Percentiles rank a stretch among this genome's conserved stretches.
These are phyloP conservation scores for Leptodactylus fallax DNA, from an alignment of 2,797 vertebrate species.

Conservation along the genomic window DNA sequence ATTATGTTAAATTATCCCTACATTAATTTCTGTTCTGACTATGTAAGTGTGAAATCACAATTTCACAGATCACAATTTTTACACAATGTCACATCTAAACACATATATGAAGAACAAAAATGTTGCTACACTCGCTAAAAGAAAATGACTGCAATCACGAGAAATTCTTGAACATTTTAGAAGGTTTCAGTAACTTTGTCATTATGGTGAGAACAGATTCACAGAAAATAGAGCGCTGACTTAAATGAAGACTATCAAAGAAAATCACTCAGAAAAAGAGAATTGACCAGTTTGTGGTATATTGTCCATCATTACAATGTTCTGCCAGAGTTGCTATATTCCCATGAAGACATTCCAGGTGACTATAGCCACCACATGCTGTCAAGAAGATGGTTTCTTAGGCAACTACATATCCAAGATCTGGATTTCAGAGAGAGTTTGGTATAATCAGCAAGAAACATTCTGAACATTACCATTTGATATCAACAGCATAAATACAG, in stretches of 20 bases:
- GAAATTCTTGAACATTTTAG: background rate
- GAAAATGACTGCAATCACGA: background rate
- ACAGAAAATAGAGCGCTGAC: background rate
- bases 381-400: constrained; percentile 34
- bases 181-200: constrained; percentile 3
- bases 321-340: constrained; percentile 19
- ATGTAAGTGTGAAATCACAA: background rate
- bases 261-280: constrained; percentile 13
- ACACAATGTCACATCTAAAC: background rate
- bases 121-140: background rate
- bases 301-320: constrained; percentile 7
- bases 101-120: background rate
- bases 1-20: background rate
- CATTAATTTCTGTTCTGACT: background rate
- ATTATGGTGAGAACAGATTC: background rate
- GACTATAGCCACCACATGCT: constrained; percentile 29
- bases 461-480: constrained; percentile 11
- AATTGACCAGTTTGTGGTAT: constrained; percentile 4
- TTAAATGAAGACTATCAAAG: constrained; percentile 23
- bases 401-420: constrained; percentile 33
- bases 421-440: constrained; percentile 4
- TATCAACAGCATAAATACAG: background rate
- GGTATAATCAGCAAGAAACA: background rate
- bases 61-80: background rate
- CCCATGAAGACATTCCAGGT: background rate